Base-by-base conservation (phyloP, 2,797 vertebrate genomes). In the Sebastes minor region DNA sequence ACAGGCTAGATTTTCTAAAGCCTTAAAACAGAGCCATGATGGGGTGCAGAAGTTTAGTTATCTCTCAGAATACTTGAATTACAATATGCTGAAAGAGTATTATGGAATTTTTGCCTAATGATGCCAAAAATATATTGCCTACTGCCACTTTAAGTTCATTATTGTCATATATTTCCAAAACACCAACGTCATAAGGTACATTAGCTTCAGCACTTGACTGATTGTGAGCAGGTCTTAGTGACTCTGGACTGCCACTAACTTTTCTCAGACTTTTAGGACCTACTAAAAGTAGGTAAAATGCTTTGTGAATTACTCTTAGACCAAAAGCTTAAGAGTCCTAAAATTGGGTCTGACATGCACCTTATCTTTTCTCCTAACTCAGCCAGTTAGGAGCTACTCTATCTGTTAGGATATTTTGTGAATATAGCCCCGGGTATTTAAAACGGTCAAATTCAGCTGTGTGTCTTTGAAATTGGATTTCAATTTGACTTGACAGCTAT, bases 401-500 rank as follows among this genome's bases (percentile, higher is more conserved):
- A 4, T 1, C 55, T 23, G 2, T 63, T 25, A 33, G 6, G 6
- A 35, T 13, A n/a, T n/a, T 35, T 53, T 65, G 23, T 27, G 23
- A 71, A 20, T 38, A 42, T 25, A 56, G 20, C n/a, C 49, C 12
- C 5, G 13, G 53, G 30, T 55, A 0, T 28, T 71, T 59, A 74
- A 71, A 71, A 60, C 25, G 42, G 38, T 62, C 25, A 46, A 32
- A 35, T 25, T 73, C 53, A 75, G 25, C 23, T 14, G 52, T 68
- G n/a, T 72, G 35, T 56, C 60, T 75, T 69, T 66, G 23, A 84
- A 82, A 81, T 38, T 65, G 0, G 8, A 32, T 74, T 56, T 60
- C 33, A 75, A 66, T n/a, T 59, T 71, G 71, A 86, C 69, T 85
- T 72, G 52, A 71, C 64, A 65, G 20, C 38, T 69, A 13, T 30